Percentiles rank a stretch among this genome's conserved stretches.
Evolutionary conservation across 2,113 vertebrate genomes (phyloP).

Genomic region (Scortum barcoo): DNA sequence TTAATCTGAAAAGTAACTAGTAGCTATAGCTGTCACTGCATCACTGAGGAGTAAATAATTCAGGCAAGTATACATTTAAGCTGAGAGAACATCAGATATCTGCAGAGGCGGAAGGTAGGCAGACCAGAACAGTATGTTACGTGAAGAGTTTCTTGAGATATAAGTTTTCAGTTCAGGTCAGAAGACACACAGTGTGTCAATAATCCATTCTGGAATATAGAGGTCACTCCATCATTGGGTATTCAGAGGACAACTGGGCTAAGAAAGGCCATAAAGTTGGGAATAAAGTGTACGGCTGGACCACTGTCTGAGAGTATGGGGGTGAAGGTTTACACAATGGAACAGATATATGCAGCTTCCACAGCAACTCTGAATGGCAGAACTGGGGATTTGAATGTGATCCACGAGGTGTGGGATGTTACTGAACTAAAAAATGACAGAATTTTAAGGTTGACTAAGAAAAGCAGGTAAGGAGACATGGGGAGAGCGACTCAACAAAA

Average conservation of each 20-base stretch:
- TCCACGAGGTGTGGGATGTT: neutral
- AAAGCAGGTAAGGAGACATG: constrained; percentile 44
- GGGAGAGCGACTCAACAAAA: constrained; percentile 28
- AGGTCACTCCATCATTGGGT: constrained; percentile 44
- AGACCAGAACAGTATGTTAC: neutral
- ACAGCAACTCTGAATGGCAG: constrained; percentile 24
- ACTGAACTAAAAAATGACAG: constrained; percentile 18
- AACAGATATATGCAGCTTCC: neutral
- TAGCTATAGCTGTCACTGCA: neutral
- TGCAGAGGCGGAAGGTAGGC: constrained; percentile 3
- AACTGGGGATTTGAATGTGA: constrained; percentile 33
- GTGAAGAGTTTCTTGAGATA: constrained; percentile 31
- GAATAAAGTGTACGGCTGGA: neutral
- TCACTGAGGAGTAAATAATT: neutral
- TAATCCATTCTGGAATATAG: neutral
- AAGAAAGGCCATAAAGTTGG: neutral
- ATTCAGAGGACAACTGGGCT: constrained; percentile 24
- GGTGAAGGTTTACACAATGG: neutral
- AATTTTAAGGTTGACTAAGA: constrained; percentile 48
- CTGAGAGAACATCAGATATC: neutral
- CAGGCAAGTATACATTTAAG: neutral
- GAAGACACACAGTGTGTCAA: constrained; percentile 18
- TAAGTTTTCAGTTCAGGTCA: constrained; percentile 18
- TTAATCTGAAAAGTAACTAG: no score
- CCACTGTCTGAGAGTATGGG: neutral